A percentile compares a stretch with the other conserved stretches of the same genome.
phyloP scores from a whole-genome alignment of 2,797 vertebrate genomes.

The Echiichthys vipera region DNA sequence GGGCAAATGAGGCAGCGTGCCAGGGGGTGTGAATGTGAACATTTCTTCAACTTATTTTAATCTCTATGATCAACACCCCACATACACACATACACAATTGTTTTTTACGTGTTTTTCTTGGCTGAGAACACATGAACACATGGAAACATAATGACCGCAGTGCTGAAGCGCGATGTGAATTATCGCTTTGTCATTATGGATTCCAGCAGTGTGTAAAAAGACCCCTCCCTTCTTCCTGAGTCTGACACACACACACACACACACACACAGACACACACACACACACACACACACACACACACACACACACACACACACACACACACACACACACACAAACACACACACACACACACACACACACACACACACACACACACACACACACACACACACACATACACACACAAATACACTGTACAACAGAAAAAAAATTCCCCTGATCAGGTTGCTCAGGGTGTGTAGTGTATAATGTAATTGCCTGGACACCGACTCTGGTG shows the following conservation, averaged over 20 bases:
- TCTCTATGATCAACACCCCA: constrained; percentile 34
- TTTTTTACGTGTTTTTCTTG: constrained; percentile 24
- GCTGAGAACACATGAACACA: constrained; percentile 47
- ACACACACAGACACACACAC: constrained; percentile 17
- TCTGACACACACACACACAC: constrained; percentile 35
- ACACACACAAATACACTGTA: constrained; percentile 31
- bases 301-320: constrained; percentile 14
- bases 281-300: constrained; percentile 32
- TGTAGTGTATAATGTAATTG: constrained; percentile 72
- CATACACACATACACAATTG: too few relatives aligned
- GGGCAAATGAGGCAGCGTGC: constrained; percentile 73
- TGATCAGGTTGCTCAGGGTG: constrained; percentile 67
- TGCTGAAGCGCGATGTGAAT: constrained; percentile 31
- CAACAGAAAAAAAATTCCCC: constrained; percentile 49
- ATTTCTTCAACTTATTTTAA: constrained; percentile 51
- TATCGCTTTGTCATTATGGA: constrained; percentile 64
- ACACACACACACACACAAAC: constrained; percentile 26
- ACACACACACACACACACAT: constrained; percentile 40
- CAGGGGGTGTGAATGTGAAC: constrained; percentile 55
- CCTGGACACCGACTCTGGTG: constrained; percentile 65
- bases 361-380: constrained; percentile 2
- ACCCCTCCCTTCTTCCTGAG: constrained; percentile 55
- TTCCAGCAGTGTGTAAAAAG: constrained; percentile 61
- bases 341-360: constrained; percentile 35
- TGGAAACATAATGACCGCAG: constrained; percentile 34